Percentiles rank a stretch among this genome's conserved stretches.
Evolutionary conservation across 2,797 vertebrate genomes (phyloP).

Genomic region (Micrastur ruficollis): DNA sequence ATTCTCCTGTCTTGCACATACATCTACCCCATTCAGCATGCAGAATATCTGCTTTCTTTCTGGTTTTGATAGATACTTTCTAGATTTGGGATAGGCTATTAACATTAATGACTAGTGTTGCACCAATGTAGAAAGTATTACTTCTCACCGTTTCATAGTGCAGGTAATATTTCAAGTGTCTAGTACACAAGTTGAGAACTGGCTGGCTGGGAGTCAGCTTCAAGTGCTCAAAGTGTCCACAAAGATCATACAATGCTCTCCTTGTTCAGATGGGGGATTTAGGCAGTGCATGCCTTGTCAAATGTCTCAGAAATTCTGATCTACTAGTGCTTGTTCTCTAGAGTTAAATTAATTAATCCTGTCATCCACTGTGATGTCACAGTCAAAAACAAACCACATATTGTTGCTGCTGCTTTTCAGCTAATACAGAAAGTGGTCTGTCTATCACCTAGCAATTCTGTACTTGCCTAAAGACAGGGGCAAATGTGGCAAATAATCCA

Average conservation of each 20-base stretch:
- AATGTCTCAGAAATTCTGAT: background rate
- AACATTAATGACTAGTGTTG: background rate
- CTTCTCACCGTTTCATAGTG: background rate
- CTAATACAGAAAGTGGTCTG: background rate
- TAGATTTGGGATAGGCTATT: background rate
- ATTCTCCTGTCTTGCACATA: background rate
- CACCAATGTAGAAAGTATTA: background rate
- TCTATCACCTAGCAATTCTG: background rate
- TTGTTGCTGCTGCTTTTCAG: background rate
- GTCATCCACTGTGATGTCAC: slow-evolving; percentile 1
- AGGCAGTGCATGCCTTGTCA: background rate
- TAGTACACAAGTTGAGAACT: background rate
- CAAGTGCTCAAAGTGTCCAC: background rate
- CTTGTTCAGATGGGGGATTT: background rate
- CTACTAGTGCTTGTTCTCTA: background rate
- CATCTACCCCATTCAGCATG: background rate
- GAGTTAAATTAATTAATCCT: background rate
- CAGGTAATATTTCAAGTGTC: background rate
- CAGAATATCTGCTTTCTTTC: background rate
- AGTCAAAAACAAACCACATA: slow-evolving; percentile 1
- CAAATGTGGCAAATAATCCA: background rate
- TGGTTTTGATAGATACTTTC: background rate
- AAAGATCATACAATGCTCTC: background rate
- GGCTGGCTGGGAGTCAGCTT: background rate
- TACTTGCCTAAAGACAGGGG: background rate